phyloP scores from a whole-genome alignment of 1,140 invertebrate genomes.

The Lepeophtheirus salmonis region DNA sequence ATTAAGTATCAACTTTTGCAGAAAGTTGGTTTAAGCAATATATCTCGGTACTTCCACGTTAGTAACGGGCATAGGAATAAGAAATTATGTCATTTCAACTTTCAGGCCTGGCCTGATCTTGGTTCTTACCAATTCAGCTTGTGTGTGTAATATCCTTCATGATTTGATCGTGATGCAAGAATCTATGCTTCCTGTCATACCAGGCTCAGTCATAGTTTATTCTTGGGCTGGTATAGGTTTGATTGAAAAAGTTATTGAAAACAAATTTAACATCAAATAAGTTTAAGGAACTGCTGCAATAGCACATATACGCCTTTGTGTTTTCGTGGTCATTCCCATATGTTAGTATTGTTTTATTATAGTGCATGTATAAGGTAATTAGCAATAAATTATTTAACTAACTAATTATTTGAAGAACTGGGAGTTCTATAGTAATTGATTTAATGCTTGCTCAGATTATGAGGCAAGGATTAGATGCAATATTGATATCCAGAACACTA shows the following conservation, averaged over 20 bases:
- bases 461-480: slow-evolving; percentile 64
- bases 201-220: slow-evolving; percentile 78
- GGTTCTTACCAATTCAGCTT: slow-evolving; percentile 86
- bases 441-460: slow-evolving; percentile 53
- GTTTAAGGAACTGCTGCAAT: too few species aligned
- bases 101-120: slow-evolving; percentile 85
- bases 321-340: too few species aligned
- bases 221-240: slow-evolving; percentile 95
- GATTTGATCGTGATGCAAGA: slow-evolving; percentile 78
- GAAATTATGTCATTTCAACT: slow-evolving; percentile 87
- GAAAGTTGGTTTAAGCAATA: slow-evolving; percentile 76
- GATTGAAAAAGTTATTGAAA: too few species aligned
- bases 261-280: too few species aligned
- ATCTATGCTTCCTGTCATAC: slow-evolving; percentile 36
- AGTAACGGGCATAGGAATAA: slow-evolving; percentile 43
- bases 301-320: too few species aligned
- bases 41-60: slow-evolving; percentile 62
- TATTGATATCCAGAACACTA: slow-evolving; percentile 91
- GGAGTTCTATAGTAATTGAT: slow-evolving; percentile 94
- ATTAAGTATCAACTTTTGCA: slow-evolving; percentile 45
- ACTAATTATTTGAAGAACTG: too few species aligned
- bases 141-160: slow-evolving; percentile 86
- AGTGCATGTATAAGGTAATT: too few species aligned
- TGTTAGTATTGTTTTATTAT: too few species aligned
- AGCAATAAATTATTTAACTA: too few species aligned